These are phyloP conservation scores for Falco columbarius DNA, from an alignment of 2,797 vertebrate species.

Conservation along the genomic window DNA sequence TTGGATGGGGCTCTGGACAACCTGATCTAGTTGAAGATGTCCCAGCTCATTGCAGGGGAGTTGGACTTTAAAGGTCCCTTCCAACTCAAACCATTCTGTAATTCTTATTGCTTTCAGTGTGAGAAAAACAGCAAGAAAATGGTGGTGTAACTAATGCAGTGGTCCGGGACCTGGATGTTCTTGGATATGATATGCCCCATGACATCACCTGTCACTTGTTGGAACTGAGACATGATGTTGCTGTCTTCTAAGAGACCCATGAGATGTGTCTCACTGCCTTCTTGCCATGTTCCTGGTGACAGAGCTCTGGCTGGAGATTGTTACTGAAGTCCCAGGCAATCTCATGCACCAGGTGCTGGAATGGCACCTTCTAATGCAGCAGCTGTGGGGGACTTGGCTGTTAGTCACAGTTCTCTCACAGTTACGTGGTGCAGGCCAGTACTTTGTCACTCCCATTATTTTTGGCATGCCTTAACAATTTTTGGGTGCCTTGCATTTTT, in stretches of 20 bases:
- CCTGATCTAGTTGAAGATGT: background rate
- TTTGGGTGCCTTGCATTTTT: background rate
- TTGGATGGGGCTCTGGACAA: fast-evolving
- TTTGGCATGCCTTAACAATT: background rate
- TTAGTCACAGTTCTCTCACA: background rate
- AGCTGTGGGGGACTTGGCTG: background rate
- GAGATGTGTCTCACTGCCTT: background rate
- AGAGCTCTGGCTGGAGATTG: background rate
- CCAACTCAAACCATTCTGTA: background rate
- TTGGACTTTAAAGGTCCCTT: background rate
- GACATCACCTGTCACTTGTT: fast-evolving
- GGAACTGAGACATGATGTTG: fast-evolving
- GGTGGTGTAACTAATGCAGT: background rate
- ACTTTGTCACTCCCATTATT: background rate
- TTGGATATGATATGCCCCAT: background rate
- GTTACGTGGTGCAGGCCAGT: background rate
- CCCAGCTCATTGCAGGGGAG: background rate
- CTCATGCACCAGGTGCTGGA: background rate
- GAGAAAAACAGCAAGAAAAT: background rate
- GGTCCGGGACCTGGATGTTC: background rate
- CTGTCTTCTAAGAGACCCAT: background rate
- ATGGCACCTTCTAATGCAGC: background rate
- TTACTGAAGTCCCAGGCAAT: background rate
- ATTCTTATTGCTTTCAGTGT: background rate
- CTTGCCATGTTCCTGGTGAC: background rate